A percentile compares a stretch with the other conserved stretches of the same genome.
phyloP scores from a whole-genome alignment of 1,140 invertebrate genomes.

The Eumeta japonica region DNA sequence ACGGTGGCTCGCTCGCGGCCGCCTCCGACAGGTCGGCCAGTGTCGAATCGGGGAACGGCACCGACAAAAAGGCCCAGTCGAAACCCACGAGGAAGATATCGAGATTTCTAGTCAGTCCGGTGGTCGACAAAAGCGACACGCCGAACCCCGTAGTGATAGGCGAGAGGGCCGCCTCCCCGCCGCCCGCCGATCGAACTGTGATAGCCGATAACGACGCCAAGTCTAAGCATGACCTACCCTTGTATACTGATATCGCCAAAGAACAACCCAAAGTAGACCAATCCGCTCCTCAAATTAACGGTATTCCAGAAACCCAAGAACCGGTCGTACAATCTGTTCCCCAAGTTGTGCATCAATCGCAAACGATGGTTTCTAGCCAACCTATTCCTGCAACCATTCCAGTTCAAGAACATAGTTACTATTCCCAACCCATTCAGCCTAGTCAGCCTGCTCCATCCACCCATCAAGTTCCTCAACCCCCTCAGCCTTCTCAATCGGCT shows the following conservation, averaged over 20 bases:
- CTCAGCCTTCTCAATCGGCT: no score
- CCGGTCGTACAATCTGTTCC: background rate
- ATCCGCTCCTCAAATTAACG: slow-evolving; percentile 7
- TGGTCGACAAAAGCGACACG: slow-evolving; percentile 57
- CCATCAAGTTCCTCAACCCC: no score
- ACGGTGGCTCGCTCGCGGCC: slow-evolving; percentile 32
- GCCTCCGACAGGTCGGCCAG: slow-evolving; percentile 33
- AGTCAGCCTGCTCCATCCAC: background rate
- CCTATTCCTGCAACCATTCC: no score
- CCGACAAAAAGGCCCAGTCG: slow-evolving; percentile 31
- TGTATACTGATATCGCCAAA: slow-evolving; percentile 9
- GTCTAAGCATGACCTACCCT: background rate
- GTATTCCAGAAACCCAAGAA: slow-evolving; percentile 10
- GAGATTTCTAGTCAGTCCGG: slow-evolving; percentile 76
- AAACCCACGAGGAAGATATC: slow-evolving; percentile 71
- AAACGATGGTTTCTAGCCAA: no score
- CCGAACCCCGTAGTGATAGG: background rate
- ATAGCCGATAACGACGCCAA: slow-evolving; percentile 3
- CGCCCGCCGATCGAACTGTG: slow-evolving; percentile 17
- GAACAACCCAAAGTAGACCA: background rate
- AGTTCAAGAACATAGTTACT: no score
- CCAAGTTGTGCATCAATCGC: no score
- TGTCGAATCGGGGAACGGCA: slow-evolving; percentile 22
- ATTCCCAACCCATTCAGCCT: no score
- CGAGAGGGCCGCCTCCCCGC: no score